Conservation (phyloP, 2,888 invertebrate genomes). For the Tuberolachnus salignus region DNA sequence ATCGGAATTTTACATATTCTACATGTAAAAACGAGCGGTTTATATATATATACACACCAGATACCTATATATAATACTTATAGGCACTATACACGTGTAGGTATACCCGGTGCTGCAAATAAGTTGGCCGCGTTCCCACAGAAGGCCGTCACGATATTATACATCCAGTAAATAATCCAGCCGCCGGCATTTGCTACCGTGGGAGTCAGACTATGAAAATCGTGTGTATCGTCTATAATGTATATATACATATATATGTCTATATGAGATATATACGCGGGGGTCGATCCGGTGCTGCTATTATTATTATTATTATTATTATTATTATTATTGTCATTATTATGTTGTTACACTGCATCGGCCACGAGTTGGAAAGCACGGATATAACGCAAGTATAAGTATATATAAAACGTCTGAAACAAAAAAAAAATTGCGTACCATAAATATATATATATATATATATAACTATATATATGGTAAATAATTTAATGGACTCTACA, state of each 20-base stretch:
- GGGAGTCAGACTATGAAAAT: conserved; percentile 46
- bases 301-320: not conserved
- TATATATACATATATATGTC: conserved; percentile 3
- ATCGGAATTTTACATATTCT: conserved; percentile 16
- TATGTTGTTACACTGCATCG: not conserved
- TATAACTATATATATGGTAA: too few species aligned
- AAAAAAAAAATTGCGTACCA: too few species aligned
- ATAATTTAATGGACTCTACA: too few species aligned
- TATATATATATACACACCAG: not conserved
- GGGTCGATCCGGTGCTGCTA: conserved; percentile 3
- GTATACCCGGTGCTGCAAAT: not conserved
- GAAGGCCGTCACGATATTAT: conserved; percentile 43
- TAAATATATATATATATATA: too few species aligned
- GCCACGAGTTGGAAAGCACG: too few species aligned
- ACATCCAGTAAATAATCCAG: conserved; percentile 49
- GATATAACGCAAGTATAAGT: too few species aligned
- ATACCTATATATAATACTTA: not conserved
- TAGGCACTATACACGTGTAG: too few species aligned
- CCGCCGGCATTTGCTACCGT: conserved; percentile 53
- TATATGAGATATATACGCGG: not conserved
- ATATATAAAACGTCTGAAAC: too few species aligned
- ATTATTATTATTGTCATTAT: not conserved
- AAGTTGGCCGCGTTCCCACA: conserved; percentile 54
- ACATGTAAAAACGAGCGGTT: conserved; percentile 3
- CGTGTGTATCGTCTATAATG: conserved; percentile 10